phyloP scores from a whole-genome alignment of 2,888 invertebrate genomes.

The Aethes cnicana region DNA sequence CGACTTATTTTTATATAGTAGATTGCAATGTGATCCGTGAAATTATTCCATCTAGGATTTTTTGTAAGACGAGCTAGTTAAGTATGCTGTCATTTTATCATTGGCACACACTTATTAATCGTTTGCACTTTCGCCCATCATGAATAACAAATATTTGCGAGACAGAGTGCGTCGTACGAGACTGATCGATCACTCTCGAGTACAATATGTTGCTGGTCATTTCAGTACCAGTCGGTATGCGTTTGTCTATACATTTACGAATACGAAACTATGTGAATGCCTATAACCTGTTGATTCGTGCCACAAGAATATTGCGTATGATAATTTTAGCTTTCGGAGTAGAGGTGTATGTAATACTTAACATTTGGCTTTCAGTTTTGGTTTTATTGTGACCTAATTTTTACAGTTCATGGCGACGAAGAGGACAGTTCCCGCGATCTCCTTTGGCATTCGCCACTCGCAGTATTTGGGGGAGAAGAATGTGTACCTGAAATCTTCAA shows the following conservation, averaged over 20 bases:
- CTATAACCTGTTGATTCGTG: slow-evolving; percentile 5
- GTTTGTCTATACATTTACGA: slow-evolving; percentile 6
- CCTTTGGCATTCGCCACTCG: slow-evolving; percentile 65
- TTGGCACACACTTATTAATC: slow-evolving; percentile 10
- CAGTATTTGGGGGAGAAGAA: slow-evolving; percentile 52
- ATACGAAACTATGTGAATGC: background rate
- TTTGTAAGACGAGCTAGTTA: too few species aligned
- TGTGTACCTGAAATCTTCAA: slow-evolving; percentile 51
- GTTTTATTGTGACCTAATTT: slow-evolving; percentile 8
- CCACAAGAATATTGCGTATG: too few species aligned
- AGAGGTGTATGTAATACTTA: too few species aligned
- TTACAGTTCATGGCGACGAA: slow-evolving; percentile 56
- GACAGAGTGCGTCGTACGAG: background rate
- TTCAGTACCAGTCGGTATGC: slow-evolving; percentile 6
- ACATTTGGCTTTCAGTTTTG: too few species aligned
- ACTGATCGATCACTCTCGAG: slow-evolving; percentile 21
- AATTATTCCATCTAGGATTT: too few species aligned
- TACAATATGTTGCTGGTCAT: background rate
- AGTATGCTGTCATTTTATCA: slow-evolving; percentile 1
- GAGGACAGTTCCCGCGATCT: slow-evolving; percentile 53
- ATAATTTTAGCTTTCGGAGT: too few species aligned
- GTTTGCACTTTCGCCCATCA: background rate
- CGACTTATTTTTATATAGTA: too few species aligned
- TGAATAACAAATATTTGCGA: slow-evolving; percentile 22
- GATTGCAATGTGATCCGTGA: too few species aligned